Evolutionary conservation across 2,113 vertebrate species (phyloP).

Genomic region (Pontoporia blainvillei): DNA sequence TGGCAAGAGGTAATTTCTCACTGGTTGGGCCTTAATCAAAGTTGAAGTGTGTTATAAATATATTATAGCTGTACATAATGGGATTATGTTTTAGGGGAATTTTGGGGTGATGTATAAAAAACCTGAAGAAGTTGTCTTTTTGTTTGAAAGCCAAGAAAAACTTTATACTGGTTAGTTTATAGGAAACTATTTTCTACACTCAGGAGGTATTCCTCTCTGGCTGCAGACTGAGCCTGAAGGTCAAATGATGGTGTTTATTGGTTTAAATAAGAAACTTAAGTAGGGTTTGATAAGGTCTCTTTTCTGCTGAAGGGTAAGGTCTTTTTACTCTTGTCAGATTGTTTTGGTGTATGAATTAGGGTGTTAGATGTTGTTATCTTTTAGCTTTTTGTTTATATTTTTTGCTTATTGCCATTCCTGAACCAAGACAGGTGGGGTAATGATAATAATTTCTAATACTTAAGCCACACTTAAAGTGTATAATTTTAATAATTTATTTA

Average conservation of each 20-base stretch:
- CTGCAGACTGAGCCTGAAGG: background rate
- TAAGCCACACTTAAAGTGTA: background rate
- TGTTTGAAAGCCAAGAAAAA: background rate
- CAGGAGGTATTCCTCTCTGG: background rate
- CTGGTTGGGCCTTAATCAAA: background rate
- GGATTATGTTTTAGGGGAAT: background rate
- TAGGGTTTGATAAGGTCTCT: background rate
- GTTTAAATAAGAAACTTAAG: background rate
- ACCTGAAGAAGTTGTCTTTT: background rate
- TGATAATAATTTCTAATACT: background rate
- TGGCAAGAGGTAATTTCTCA: background rate
- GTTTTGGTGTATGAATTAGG: background rate
- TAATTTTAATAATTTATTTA: background rate
- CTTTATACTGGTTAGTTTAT: background rate
- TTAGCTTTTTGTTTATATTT: background rate
- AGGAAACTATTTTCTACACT: background rate
- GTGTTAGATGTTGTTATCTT: background rate
- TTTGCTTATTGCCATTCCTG: background rate
- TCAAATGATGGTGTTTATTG: background rate
- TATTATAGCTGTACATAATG: background rate
- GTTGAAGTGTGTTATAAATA: background rate
- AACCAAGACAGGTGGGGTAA: background rate
- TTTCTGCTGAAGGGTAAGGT: background rate
- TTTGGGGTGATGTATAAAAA: background rate
- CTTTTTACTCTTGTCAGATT: background rate